phyloP scores from a whole-genome alignment of 2,797 vertebrate genomes.

The Oreortyx pictus region DNA sequence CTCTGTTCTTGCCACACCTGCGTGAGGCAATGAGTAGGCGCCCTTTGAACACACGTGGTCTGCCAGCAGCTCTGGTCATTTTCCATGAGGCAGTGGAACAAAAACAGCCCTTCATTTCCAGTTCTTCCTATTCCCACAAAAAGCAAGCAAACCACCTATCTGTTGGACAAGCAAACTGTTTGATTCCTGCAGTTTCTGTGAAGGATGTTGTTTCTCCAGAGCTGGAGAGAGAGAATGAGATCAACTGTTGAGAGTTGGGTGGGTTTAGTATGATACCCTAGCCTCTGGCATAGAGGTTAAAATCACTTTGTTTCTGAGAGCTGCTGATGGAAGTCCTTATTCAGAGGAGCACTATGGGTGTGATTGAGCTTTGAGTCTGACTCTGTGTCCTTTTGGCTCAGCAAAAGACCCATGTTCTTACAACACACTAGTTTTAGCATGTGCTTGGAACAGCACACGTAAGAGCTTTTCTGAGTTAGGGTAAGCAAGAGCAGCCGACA shows the following conservation, averaged over 20 bases:
- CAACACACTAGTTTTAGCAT: not conserved
- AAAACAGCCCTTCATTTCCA: not conserved
- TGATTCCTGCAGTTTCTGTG: not conserved
- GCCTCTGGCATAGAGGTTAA: not conserved
- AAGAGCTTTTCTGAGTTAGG: slow-evolving; percentile 19
- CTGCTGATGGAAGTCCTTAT: not conserved
- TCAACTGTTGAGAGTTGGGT: not conserved
- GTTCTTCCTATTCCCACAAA: not conserved
- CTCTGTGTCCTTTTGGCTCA: not conserved
- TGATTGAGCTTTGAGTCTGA: not conserved
- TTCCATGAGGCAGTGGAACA: not conserved
- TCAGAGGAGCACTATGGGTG: not conserved
- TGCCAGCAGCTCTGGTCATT: not conserved
- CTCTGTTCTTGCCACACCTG: accelerated
- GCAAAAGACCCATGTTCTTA: not conserved
- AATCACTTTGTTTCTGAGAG: not conserved
- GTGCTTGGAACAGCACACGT: not conserved
- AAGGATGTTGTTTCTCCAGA: not conserved
- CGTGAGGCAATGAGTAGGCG: not conserved
- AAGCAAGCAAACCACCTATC: not conserved
- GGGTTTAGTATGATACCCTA: not conserved
- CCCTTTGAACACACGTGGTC: accelerated
- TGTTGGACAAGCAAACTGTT: not conserved
- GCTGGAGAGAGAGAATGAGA: not conserved
- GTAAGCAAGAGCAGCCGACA: not conserved